Evolutionary conservation across 2,797 vertebrate species (phyloP), one percentile per base, ranked within the genome.

Genomic region (Adrianichthys oophorus): DNA sequence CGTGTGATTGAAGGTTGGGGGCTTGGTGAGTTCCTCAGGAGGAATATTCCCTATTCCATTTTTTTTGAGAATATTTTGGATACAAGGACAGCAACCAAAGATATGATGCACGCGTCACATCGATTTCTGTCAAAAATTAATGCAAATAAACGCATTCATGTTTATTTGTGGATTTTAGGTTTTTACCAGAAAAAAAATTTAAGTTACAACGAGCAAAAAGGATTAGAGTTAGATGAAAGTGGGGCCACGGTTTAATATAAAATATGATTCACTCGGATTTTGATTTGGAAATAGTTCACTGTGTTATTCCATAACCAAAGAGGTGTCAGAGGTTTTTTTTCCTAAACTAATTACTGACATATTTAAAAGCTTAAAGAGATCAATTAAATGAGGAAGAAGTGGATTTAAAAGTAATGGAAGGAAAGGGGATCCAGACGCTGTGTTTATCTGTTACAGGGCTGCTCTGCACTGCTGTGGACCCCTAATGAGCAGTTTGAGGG

Each of bases 401-500:
- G 37, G 0, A 21, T 58, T 62, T 65, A 45, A 68, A 62, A 53
- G 50, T 59, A 69, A 77, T 70, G 48, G 73, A 61, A 64, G 26
- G 37, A 56, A 40, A 50, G 45, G 58, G 60, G 58, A 6, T 57
- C 23, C 3, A 21, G 41, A 19, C 3, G 49, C 44, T 52, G 56
- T 52, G 21, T 23, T 15, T 50, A 50, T 47, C 16, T 18, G 53
- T 14, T 29, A 14, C 43, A 13, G 54, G 56, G 51, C 57, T 56
- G 45, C 64, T 52, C 40, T 48, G 53, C 51, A 21, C 49, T 7
- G 67, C 66, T 15, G 7, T 68, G 66, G 71, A 69, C 53, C 37
- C 57, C 18, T 59, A 32, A 59, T 19, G 60, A 21, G 43, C 21
- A 16, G 46, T 50, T 57, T 2, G 4, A 58, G 65, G 65, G 58